Base-by-base conservation (phyloP, 2,113 vertebrate species). In the Nerophis ophidion region DNA sequence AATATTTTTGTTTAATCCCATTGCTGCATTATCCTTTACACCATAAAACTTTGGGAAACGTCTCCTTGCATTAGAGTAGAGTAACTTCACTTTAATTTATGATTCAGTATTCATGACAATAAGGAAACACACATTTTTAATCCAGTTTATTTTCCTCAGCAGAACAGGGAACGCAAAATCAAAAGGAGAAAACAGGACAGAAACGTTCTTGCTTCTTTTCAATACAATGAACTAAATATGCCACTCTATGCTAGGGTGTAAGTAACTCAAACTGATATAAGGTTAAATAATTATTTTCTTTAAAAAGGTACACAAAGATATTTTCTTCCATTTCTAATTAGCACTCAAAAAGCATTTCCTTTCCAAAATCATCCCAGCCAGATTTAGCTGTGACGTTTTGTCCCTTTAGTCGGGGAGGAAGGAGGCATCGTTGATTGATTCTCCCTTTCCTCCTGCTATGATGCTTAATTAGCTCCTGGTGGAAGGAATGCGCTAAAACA, bases 191-290 rank as follows among this genome's bases (percentile, higher is more conserved):
- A 76, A 81, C 59, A 83, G 69, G 73, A 83, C 72, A 82, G 76
- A 82, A 85, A 71, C 82, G 73, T 80, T 76, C 76, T 81, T 76
- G 80, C 62, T 76, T 75, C 66, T 65, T 72, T 81, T 77, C 75
- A 38, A 97, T 94, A 95, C 94, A 92, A 91, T 93, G 92, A 95
- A 97, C 95, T 93, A 85, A 86, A 82, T 88, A 95, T 90, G 92
- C 90, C 93, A 92, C 92, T 92, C 93, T 96, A 97, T 90, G 92
- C 95, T 97, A 95, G 84, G 90, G 90, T 94, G 94, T 93, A 93
- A 96, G 93, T 98, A 94, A 97, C 93, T 95, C 93, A 95, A 95
- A 85, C 84, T 75, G 76, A 93, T 95, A 97, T 92, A 94, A 90
- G 94, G 93, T 96, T 97, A 98, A 97, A 97, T 96, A 96, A 95